These are phyloP conservation scores for Catharus bicknelli DNA, from an alignment of 2,113 vertebrate genomes.

Conservation along the genomic window DNA sequence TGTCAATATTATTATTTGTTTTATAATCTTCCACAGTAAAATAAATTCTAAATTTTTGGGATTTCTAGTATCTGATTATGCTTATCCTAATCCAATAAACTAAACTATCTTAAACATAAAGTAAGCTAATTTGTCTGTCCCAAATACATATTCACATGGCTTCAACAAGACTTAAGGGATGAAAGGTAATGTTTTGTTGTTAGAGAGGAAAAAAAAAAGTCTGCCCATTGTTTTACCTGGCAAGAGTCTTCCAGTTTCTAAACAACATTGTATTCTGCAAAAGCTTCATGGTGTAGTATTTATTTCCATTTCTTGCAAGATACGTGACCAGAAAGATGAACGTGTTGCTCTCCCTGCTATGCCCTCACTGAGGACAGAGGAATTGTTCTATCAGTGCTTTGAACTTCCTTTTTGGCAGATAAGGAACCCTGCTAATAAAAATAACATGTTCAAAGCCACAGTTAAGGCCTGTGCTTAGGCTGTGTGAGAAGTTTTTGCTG, in stretches of 20 bases:
- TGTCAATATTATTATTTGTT: background rate
- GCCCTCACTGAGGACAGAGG: background rate
- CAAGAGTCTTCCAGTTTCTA: background rate
- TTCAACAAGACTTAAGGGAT: background rate
- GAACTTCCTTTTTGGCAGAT: background rate
- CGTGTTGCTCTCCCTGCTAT: background rate
- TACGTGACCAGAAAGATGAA: background rate
- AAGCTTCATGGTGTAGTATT: background rate
- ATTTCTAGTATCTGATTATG: background rate
- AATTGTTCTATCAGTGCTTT: background rate
- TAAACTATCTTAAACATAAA: background rate
- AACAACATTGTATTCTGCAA: background rate
- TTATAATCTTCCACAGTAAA: background rate
- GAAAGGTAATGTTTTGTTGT: background rate
- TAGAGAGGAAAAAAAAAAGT: background rate
- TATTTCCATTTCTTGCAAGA: background rate
- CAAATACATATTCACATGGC: background rate
- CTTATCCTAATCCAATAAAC: background rate
- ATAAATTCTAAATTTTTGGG: background rate
- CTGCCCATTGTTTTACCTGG: background rate
- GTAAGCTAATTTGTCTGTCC: background rate
- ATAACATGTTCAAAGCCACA: background rate
- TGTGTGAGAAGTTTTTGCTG: background rate
- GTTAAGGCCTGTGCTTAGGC: background rate
- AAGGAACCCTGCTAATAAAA: background rate